Conservation (phyloP, 1,140 invertebrate species). For the Magallana ariakensis region DNA sequence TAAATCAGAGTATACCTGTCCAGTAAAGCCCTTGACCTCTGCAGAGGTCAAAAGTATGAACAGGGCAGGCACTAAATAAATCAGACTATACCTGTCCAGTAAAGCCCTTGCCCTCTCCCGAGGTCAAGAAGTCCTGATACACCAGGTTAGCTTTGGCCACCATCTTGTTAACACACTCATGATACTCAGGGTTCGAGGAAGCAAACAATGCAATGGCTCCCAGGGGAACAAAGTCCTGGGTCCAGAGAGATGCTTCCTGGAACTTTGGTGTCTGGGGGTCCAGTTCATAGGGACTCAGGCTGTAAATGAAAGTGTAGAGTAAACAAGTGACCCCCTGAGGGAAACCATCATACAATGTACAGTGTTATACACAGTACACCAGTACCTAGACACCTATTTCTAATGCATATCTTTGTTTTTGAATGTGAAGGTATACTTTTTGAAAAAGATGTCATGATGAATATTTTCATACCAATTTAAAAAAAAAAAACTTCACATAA, state of each 20-base stretch:
- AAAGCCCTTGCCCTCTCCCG: constrained; percentile 94
- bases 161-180: constrained; percentile 90
- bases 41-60: too few relatives aligned
- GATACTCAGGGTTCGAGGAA: constrained; percentile 91
- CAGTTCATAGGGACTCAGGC: constrained; percentile 95
- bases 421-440: too few relatives aligned
- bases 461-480: too few relatives aligned
- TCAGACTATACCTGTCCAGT: constrained; percentile 87
- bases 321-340: neutral
- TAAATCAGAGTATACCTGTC: too few relatives aligned
- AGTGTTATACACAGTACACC: too few relatives aligned
- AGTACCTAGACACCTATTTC: too few relatives aligned
- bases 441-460: too few relatives aligned
- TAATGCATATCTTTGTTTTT: too few relatives aligned
- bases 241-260: constrained; percentile 81
- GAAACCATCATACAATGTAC: too few relatives aligned
- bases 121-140: constrained; percentile 94
- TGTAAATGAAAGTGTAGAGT: constrained; percentile 78
- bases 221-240: constrained; percentile 94
- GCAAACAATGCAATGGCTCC: constrained; percentile 95
- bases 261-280: constrained; percentile 84
- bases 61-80: too few relatives aligned
- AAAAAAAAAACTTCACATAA: too few relatives aligned
- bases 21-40: too few relatives aligned
- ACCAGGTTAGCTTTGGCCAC: constrained; percentile 90